Evolutionary conservation across 2,797 vertebrate species (phyloP).

Genomic region (Sorex maritimensis): DNA sequence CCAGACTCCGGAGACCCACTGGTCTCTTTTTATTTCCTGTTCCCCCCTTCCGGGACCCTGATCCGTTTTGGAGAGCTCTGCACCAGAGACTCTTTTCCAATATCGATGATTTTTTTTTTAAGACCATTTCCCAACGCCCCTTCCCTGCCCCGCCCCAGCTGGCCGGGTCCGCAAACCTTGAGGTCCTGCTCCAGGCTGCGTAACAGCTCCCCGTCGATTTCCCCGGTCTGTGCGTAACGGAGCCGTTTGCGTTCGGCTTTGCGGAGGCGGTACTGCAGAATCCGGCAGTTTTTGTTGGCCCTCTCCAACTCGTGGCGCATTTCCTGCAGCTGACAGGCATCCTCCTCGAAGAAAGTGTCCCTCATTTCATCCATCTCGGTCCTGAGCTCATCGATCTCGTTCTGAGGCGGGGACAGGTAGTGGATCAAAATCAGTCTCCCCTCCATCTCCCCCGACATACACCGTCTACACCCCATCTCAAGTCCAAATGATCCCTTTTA

Average conservation of each 20-base stretch:
- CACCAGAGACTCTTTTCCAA: neutral
- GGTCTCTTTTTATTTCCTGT: neutral
- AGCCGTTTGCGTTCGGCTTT: conserved; percentile 98
- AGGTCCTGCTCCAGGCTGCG: conserved; percentile 99
- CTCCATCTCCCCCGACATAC: neutral
- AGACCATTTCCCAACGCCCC: neutral
- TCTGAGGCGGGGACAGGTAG: conserved; percentile 89
- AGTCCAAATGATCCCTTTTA: neutral
- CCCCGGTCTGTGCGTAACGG: conserved; percentile 96
- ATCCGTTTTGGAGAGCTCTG: neutral
- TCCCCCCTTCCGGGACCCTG: neutral
- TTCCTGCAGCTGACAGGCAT: conserved; percentile 98
- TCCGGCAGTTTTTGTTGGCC: conserved; percentile 99
- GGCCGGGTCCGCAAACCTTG: conserved; percentile 91
- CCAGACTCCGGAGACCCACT: neutral
- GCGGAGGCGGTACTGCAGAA: conserved; percentile 98
- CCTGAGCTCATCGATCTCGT: conserved; percentile 98
- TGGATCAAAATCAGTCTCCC: conserved; percentile 42
- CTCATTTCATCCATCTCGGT: conserved; percentile 99
- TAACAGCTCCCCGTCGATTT: conserved; percentile 97
- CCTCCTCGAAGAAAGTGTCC: conserved; percentile 99
- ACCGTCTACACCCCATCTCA: conserved; percentile 38
- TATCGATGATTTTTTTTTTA: neutral
- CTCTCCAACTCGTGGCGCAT: conserved; percentile 98
- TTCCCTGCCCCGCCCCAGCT: neutral